A percentile compares a stretch with the other conserved stretches of the same genome.
Conservation (phyloP, 2,888 invertebrate species). For the Drosophila paranaensis region DNA sequence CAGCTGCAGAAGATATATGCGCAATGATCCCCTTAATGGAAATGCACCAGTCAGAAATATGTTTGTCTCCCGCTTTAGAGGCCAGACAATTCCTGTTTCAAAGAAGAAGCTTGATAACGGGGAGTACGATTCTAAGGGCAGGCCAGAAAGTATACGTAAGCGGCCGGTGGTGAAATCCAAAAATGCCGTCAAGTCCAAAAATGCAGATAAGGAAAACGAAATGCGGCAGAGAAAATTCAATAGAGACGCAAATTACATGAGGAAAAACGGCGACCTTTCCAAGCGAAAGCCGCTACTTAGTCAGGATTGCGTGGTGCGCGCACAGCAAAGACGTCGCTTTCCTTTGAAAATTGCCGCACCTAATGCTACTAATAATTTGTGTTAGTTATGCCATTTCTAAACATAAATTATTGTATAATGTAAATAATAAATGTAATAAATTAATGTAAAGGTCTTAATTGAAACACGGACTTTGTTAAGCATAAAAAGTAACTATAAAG, state of each 20-base stretch:
- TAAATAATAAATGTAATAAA: neutral
- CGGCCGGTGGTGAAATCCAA: neutral
- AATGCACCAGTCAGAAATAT: neutral
- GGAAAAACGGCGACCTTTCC: neutral
- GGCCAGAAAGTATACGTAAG: too few species aligned
- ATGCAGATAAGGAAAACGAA: constrained; percentile 1
- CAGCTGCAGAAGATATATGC: constrained; percentile 4
- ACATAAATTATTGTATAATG: neutral
- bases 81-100: neutral
- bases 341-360: constrained; percentile 54
- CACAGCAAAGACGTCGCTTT: constrained; percentile 40
- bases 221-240: neutral
- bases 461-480: too few species aligned
- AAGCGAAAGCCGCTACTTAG: constrained; percentile 18
- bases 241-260: constrained; percentile 8
- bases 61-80: neutral
- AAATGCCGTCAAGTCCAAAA: neutral
- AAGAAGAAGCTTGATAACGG: neutral
- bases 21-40: neutral
- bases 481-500: too few species aligned
- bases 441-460: too few species aligned
- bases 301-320: constrained; percentile 44
- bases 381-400: constrained; percentile 20
- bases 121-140: neutral
- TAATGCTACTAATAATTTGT: neutral